Conservation (phyloP, 2,888 invertebrate genomes). For the Dusona sp. region DNA sequence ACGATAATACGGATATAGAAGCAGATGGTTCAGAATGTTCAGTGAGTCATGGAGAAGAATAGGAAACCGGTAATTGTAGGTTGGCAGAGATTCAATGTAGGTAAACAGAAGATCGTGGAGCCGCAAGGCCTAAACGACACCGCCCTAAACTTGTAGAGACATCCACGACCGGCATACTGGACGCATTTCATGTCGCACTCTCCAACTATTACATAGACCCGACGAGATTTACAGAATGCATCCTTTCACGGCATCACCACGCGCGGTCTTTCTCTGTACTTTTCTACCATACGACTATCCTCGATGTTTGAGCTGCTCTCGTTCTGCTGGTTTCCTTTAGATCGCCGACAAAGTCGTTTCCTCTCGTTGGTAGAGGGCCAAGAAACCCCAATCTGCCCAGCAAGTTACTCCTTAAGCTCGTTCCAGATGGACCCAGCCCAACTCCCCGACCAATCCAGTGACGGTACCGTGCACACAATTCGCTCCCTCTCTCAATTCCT, state of each 20-base stretch:
- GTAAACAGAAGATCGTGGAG: slow-evolving; percentile 82
- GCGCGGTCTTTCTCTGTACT: slow-evolving; percentile 15
- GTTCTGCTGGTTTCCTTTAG: slow-evolving; percentile 48
- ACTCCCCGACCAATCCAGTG: slow-evolving; percentile 65
- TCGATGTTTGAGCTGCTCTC: slow-evolving; percentile 43
- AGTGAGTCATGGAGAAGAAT: slow-evolving; percentile 75
- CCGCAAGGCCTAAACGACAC: slow-evolving; percentile 78
- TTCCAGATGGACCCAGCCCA: slow-evolving; percentile 80
- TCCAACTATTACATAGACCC: slow-evolving; percentile 33
- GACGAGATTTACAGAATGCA: slow-evolving; percentile 43
- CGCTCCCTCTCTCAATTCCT: slow-evolving; percentile 57
- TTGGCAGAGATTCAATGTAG: slow-evolving; percentile 85
- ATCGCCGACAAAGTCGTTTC: slow-evolving; percentile 52
- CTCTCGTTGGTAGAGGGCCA: slow-evolving; percentile 82
- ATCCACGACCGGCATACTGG: slow-evolving; percentile 54
- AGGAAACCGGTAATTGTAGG: slow-evolving; percentile 84
- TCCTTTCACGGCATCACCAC: not conserved
- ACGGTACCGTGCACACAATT: slow-evolving; percentile 56
- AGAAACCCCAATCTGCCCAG: slow-evolving; percentile 82
- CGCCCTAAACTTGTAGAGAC: slow-evolving; percentile 73
- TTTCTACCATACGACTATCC: slow-evolving; percentile 32
- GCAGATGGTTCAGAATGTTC: slow-evolving; percentile 61
- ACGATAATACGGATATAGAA: slow-evolving; percentile 55
- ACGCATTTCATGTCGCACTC: slow-evolving; percentile 40
- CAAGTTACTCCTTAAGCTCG: slow-evolving; percentile 78